A percentile compares a stretch with the other conserved stretches of the same genome.
Conservation (phyloP, 1,140 invertebrate genomes). For the Frieseomelitta varia region DNA sequence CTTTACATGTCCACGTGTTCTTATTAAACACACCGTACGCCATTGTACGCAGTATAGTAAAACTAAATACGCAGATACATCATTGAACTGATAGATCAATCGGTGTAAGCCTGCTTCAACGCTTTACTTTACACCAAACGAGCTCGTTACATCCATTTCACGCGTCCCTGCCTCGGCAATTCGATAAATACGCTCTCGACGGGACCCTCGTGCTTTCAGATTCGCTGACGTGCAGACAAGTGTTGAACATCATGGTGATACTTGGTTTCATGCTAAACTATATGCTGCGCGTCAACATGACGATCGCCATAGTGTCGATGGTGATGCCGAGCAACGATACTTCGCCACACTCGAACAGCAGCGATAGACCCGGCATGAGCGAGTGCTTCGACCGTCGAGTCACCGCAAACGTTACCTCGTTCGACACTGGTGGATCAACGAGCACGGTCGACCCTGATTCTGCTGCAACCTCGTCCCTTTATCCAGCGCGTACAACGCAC, state of each 20-base stretch:
- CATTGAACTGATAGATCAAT: neutral
- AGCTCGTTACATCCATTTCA: neutral
- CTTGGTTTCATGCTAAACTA: conserved; percentile 94
- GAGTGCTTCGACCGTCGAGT: neutral
- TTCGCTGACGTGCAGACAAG: conserved; percentile 88
- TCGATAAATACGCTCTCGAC: neutral
- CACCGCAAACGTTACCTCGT: neutral
- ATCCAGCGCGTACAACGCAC: neutral
- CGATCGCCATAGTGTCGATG: conserved; percentile 95
- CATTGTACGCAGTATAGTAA: too few relatives aligned
- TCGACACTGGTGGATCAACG: neutral
- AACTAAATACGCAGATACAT: too few relatives aligned
- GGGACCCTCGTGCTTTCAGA: conserved; percentile 82
- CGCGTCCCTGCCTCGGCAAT: neutral
- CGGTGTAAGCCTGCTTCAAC: neutral
- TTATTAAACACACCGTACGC: too few relatives aligned
- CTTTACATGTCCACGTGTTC: too few relatives aligned
- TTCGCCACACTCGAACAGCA: conserved; percentile 52
- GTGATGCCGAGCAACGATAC: conserved; percentile 82
- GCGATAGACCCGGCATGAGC: neutral
- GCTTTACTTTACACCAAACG: neutral
- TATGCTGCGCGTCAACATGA: conserved; percentile 93
- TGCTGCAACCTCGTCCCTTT: neutral
- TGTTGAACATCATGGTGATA: conserved; percentile 92
- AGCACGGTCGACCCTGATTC: neutral